These are phyloP conservation scores for Thermophis baileyi DNA, from an alignment of 2,113 vertebrate genomes.

Conservation along the genomic window DNA sequence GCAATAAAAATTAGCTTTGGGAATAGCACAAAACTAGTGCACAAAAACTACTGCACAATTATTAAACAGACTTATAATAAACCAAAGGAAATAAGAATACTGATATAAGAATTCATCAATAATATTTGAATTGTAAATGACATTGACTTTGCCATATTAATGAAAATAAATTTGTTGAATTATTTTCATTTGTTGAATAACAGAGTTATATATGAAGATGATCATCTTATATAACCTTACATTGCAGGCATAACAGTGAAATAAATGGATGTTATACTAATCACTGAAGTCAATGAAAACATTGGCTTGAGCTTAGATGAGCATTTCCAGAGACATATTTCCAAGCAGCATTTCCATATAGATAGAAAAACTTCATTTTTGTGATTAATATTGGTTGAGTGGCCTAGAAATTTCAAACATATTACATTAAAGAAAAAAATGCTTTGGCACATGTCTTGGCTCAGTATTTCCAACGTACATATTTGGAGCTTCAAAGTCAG, in stretches of 20 bases:
- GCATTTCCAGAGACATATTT: slow-evolving; percentile 2
- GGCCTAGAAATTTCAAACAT: slow-evolving; percentile 9
- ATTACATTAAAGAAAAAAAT: neutral
- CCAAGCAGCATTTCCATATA: slow-evolving; percentile 18
- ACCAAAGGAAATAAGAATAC: slow-evolving; percentile 21
- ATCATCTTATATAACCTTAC: neutral
- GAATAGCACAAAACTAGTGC: neutral
- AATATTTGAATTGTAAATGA: neutral
- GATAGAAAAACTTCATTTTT: slow-evolving; percentile 25
- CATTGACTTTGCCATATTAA: slow-evolving; percentile 13
- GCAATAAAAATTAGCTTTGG: neutral
- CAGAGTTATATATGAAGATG: slow-evolving; percentile 15
- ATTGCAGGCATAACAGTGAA: slow-evolving; percentile 35
- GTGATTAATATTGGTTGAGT: slow-evolving; percentile 20
- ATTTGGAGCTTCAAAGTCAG: neutral
- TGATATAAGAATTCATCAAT: neutral
- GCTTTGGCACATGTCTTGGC: neutral
- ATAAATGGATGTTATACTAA: slow-evolving; percentile 21
- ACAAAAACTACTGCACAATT: slow-evolving; percentile 13
- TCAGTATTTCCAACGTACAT: neutral
- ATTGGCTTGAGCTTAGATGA: slow-evolving; percentile 9
- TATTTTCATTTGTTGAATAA: neutral
- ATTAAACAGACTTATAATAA: neutral
- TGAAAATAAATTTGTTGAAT: slow-evolving; percentile 11
- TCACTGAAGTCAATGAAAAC: slow-evolving; percentile 44